These are phyloP conservation scores for Acleris sparsana DNA, from an alignment of 2,888 invertebrate species.

Conservation along the genomic window DNA sequence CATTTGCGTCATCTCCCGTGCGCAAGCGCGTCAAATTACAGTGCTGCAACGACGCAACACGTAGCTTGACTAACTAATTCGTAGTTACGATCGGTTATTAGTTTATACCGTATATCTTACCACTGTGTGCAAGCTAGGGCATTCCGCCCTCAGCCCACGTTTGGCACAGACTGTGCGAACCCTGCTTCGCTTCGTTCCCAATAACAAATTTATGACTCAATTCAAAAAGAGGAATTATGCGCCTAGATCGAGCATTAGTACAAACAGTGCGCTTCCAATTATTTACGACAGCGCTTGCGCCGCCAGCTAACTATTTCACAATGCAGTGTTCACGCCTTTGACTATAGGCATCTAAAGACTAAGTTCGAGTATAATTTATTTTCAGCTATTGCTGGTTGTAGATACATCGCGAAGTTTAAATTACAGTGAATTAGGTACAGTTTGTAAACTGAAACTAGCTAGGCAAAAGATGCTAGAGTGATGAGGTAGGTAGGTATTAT, in stretches of 20 bases:
- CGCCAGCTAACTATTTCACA: conserved; percentile 59
- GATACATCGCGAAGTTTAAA: conserved; percentile 6
- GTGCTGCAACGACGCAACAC: conserved; percentile 47
- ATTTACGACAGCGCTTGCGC: conserved; percentile 65
- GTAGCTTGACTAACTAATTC: conserved; percentile 47
- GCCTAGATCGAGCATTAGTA: conserved; percentile 68
- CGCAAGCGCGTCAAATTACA: conserved; percentile 48
- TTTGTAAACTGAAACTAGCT: too few relatives aligned
- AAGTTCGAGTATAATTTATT: conserved; percentile 38
- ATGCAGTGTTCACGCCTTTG: conserved; percentile 58
- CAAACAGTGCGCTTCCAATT: conserved; percentile 72
- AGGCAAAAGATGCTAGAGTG: too few relatives aligned
- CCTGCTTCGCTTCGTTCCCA: conserved; percentile 47
- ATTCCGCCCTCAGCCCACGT: conserved; percentile 53
- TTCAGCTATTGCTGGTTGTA: conserved; percentile 22
- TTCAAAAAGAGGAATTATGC: conserved; percentile 67
- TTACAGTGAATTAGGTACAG: too few relatives aligned
- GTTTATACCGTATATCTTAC: background rate
- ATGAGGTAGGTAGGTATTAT: too few relatives aligned
- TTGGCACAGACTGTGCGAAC: conserved; percentile 41
- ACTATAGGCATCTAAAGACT: conserved; percentile 50
- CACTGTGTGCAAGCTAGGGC: conserved; percentile 41
- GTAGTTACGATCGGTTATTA: conserved; percentile 38
- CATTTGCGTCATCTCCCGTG: conserved; percentile 50
- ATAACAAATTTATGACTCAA: conserved; percentile 69